These are phyloP conservation scores for Eurystomus gularis DNA, from an alignment of 2,113 vertebrate genomes.

Conservation along the genomic window DNA sequence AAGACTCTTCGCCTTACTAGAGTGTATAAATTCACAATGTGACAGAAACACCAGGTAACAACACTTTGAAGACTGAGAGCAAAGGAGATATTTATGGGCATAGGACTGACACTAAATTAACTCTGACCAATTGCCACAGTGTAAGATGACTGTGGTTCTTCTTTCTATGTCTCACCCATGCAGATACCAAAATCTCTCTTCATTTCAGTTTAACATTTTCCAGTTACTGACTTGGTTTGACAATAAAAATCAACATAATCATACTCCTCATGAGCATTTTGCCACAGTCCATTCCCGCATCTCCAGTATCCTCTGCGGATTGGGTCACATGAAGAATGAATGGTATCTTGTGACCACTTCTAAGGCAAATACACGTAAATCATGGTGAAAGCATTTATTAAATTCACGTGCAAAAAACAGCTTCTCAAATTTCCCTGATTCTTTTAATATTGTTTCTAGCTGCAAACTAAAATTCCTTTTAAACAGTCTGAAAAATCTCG, in stretches of 20 bases:
- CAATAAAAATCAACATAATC: not conserved
- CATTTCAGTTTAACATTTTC: not conserved
- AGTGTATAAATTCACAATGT: not conserved
- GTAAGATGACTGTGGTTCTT: not conserved
- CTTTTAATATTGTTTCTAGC: not conserved
- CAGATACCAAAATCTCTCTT: not conserved
- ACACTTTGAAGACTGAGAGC: not conserved
- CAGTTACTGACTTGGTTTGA: not conserved
- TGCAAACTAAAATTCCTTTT: not conserved
- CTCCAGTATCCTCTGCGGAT: not conserved
- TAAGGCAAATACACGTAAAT: not conserved
- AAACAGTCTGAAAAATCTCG: not conserved
- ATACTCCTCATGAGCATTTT: not conserved
- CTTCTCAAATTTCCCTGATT: not conserved
- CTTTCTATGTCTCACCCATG: not conserved
- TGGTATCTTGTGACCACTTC: not conserved
- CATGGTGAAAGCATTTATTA: not conserved
- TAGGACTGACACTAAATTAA: not conserved
- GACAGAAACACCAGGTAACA: not conserved
- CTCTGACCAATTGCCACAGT: not conserved
- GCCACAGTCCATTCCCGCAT: not conserved
- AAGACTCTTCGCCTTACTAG: not conserved
- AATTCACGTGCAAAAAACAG: not conserved
- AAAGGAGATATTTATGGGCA: not conserved
- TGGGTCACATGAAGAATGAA: not conserved